Evolutionary conservation across 2,888 invertebrate genomes (phyloP), one percentile per base, ranked within the genome.

Genomic region (Synergus gifuensis): DNA sequence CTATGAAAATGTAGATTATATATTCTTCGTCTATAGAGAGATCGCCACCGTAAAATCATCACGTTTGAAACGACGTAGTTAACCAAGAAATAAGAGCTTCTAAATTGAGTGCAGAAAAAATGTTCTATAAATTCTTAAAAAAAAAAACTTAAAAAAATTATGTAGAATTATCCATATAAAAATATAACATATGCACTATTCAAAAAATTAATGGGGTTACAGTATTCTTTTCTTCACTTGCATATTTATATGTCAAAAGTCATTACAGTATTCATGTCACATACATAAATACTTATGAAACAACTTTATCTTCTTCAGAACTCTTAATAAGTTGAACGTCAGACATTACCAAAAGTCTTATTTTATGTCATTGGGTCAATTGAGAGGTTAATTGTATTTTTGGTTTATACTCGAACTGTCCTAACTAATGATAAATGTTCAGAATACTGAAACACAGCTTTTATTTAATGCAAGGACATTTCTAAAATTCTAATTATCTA

Each of bases 1-100:
- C 49, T 46, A 77, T 77, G 46, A 64, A 77, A 46, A 63, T 28
- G 44, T n/a, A 16, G n/a, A 62, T 62, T 7, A 36, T 28, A 63
- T 46, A 63, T 28, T 60, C 42, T 42, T 66, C 36, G 36, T 36
- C 36, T 36, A 36, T 22, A 66, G 16, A 36, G 14, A 42, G 11
- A 44, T 9, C 11, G 7, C 14, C 16, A 49, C 22, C 18, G 73
- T 22, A 8, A 54, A 36, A 28, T 58, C 46, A n/a, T 76, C 54
- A 42, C 40, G 40, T 60, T 67, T 44, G 69, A 69, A 69, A 69
- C 42, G n/a, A 40, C 42, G n/a, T 14, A 66, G 12, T 42, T 12
- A n/a, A 18, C 3, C 18, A 42, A 46, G 40, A 46, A 40, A 14
- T 42, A 46, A 11, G 18, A 36, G n/a, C 16, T 42, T 36, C 4